Evolutionary conservation across 2,888 invertebrate genomes (phyloP).

Genomic region (Callyntrura guangdongensis): DNA sequence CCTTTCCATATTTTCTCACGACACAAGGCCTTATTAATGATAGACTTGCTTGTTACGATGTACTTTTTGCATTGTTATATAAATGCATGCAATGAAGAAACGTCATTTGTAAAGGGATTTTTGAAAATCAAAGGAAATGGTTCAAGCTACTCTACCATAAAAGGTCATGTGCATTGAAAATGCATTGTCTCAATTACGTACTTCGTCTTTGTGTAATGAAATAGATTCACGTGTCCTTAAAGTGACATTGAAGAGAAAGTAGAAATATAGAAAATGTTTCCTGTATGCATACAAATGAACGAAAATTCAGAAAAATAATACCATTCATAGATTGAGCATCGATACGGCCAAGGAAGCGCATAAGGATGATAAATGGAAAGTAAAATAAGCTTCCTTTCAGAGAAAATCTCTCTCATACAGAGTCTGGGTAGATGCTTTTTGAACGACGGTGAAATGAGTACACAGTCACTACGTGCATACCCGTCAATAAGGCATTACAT

Average conservation of each 20-base stretch:
- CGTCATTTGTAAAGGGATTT: background rate
- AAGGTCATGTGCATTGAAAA: background rate
- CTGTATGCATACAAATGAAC: slow-evolving; percentile 34
- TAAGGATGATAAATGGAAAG: slow-evolving; percentile 3
- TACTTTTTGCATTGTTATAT: background rate
- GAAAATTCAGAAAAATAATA: background rate
- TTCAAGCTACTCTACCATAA: background rate
- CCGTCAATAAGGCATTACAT: background rate
- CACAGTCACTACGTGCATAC: background rate
- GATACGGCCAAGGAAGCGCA: background rate
- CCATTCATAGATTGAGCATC: background rate
- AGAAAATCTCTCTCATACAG: background rate
- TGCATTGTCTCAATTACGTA: slow-evolving; percentile 18
- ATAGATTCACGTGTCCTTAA: slow-evolving; percentile 23
- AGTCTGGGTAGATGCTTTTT: background rate
- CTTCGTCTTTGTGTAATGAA: background rate
- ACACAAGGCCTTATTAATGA: background rate
- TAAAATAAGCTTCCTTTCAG: background rate
- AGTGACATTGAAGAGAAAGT: slow-evolving; percentile 62
- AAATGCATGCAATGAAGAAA: background rate
- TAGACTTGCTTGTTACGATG: background rate
- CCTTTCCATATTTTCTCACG: background rate
- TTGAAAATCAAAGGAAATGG: slow-evolving; percentile 13
- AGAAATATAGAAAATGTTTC: background rate
- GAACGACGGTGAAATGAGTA: background rate